These are phyloP conservation scores for Calliopsis andreniformis DNA, from an alignment of 1,140 invertebrate genomes.

Conservation along the genomic window DNA sequence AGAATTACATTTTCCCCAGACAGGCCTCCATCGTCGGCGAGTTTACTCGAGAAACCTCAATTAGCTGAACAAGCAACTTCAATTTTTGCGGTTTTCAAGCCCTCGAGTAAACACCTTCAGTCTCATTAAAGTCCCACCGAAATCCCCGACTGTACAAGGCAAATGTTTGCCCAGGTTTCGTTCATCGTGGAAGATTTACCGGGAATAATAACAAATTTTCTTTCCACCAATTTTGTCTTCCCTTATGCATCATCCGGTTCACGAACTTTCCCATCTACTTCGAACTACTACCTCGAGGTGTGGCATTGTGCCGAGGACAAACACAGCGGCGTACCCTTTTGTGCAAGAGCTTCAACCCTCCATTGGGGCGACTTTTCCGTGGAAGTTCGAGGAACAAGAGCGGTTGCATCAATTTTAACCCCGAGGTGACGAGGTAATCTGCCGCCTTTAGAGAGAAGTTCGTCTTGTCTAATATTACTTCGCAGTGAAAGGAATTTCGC, in stretches of 20 bases:
- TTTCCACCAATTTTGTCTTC: too few species aligned
- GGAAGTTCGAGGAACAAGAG: slow-evolving; percentile 22
- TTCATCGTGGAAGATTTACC: too few species aligned
- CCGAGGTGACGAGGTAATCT: slow-evolving; percentile 36
- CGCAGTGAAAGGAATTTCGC: slow-evolving; percentile 1
- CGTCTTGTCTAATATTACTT: slow-evolving; percentile 14
- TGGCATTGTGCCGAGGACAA: slow-evolving; percentile 30
- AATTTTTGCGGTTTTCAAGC: background rate
- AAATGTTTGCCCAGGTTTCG: too few species aligned
- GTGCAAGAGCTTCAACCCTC: slow-evolving; percentile 15
- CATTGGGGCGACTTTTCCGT: slow-evolving; percentile 17
- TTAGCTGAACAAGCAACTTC: background rate
- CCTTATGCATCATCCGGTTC: background rate
- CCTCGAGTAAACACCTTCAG: background rate
- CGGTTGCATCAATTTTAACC: slow-evolving; percentile 20
- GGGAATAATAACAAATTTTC: too few species aligned
- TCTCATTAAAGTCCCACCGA: background rate
- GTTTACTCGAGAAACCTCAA: background rate
- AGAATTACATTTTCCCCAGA: too few species aligned
- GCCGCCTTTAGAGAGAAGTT: slow-evolving; percentile 14
- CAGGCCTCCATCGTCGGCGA: background rate
- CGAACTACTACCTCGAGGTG: background rate
- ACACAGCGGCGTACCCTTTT: slow-evolving; percentile 23
- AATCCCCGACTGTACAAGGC: background rate
- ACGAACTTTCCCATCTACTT: background rate